A percentile compares a stretch with the other conserved stretches of the same genome.
phyloP scores from a whole-genome alignment of 2,888 invertebrate genomes.

The Homarus gammarus region DNA sequence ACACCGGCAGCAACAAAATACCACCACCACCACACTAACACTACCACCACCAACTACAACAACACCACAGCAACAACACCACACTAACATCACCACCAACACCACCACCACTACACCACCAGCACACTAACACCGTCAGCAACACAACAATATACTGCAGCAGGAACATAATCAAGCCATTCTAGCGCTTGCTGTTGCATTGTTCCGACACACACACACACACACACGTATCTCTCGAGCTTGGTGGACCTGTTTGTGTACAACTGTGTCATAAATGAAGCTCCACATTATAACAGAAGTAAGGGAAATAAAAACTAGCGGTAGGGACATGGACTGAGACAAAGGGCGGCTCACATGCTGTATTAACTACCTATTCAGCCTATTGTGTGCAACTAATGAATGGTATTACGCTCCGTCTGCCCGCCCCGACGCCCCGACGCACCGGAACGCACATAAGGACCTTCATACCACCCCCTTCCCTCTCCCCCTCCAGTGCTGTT shows the following conservation, averaged over 20 bases:
- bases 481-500: too few relatives aligned
- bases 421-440: too few relatives aligned
- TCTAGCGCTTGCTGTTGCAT: neutral
- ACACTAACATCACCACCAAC: too few relatives aligned
- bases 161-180: neutral
- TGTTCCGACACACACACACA: neutral
- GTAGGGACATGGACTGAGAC: slow-evolving; percentile 7
- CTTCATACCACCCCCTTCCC: too few relatives aligned
- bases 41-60: too few relatives aligned
- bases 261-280: slow-evolving; percentile 26
- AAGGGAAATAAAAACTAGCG: slow-evolving; percentile 5
- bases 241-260: neutral
- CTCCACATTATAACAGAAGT: slow-evolving; percentile 28
- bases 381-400: slow-evolving; percentile 27
- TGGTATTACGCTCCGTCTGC: slow-evolving; percentile 25
- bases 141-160: too few relatives aligned
- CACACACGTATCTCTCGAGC: neutral
- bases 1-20: too few relatives aligned
- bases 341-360: slow-evolving; percentile 33
- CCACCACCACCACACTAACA: too few relatives aligned
- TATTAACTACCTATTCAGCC: slow-evolving; percentile 29
- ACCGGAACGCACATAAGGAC: too few relatives aligned
- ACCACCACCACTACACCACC: too few relatives aligned
- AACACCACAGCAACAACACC: too few relatives aligned
- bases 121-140: too few relatives aligned